phyloP scores from a whole-genome alignment of 2,797 vertebrate genomes.

The Macropus fuliginosus region DNA sequence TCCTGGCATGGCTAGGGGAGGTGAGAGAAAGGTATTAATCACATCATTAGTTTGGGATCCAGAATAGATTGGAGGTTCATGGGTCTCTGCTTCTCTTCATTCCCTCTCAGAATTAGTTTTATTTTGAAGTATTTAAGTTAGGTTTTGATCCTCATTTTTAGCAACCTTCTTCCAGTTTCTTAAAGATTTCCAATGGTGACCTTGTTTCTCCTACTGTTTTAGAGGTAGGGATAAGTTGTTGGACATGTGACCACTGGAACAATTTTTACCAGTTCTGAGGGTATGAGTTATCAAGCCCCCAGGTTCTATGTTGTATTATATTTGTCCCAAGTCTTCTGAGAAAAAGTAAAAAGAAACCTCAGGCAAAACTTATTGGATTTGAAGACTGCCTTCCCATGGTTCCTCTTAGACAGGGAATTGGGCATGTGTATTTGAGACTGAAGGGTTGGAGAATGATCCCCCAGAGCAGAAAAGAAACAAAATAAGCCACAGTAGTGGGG shows the following conservation, averaged over 20 bases:
- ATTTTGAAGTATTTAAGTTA: neutral
- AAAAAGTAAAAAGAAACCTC: neutral
- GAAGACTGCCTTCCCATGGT: neutral
- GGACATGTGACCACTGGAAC: neutral
- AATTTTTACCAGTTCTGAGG: neutral
- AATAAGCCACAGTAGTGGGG: neutral
- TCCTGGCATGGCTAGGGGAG: neutral
- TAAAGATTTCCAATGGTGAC: neutral
- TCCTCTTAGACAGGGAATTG: neutral
- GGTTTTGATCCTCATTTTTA: conserved; percentile 20
- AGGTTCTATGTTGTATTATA: neutral
- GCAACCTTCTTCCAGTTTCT: neutral
- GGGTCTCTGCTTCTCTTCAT: neutral
- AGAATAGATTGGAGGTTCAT: neutral
- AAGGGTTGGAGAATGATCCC: neutral
- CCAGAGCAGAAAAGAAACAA: neutral
- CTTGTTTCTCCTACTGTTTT: neutral
- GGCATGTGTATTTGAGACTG: neutral
- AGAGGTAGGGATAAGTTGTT: neutral
- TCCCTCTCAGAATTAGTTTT: neutral
- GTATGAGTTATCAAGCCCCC: neutral
- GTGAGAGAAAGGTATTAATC: neutral
- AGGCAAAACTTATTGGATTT: neutral
- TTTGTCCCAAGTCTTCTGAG: neutral
- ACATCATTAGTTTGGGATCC: neutral